Evolutionary conservation across 2,797 vertebrate species (phyloP), one percentile per base, ranked within the genome.

Genomic region (Anguilla pacifica): DNA sequence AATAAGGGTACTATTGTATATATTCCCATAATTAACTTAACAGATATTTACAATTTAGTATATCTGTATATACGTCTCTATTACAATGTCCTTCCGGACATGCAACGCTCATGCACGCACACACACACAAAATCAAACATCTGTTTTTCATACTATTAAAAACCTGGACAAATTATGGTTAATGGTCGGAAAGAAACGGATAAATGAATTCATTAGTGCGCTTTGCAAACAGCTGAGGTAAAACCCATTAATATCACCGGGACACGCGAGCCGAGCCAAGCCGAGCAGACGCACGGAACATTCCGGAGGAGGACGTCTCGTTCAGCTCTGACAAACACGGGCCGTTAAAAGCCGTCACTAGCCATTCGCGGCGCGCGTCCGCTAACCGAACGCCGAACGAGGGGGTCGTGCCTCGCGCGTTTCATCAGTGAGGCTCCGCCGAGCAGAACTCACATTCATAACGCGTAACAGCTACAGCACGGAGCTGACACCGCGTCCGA

Each of bases 381-480:
- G 13, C 31, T 46, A 70, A 17, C 28, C 46, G 28, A 85, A 67
- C n/a, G 25, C 85, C 61, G 17, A 61, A 61, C 22, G 77, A 81
- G 84, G 57, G 1, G 57, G 84, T 25, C 25, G 22, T 10, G 43
- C 84, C 59, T 85, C 15, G 31, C 39, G 28, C 67, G 49, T 74
- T 74, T 86, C 85, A 86, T 35, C 64, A 70, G 67, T 13, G 1
- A 74, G 85, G 2, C 64, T 11, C 70, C 85, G 83, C 67, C 1
- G 31, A 83, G 87, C 57, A 1, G 15, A 79, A 83, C 67, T 86
- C 79, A 81, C 67, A 87, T 87, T 89, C 72, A 88, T 85, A 84
- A 46, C 72, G 61, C 87, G 88, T 90, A 89, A 91, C 85, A 83
- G 74, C 55, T 57, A 51, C 28, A 55, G 77, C 85, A 90, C 86